Evolutionary conservation across 2,797 vertebrate species (phyloP).

Genomic region (Hydrophis major): DNA sequence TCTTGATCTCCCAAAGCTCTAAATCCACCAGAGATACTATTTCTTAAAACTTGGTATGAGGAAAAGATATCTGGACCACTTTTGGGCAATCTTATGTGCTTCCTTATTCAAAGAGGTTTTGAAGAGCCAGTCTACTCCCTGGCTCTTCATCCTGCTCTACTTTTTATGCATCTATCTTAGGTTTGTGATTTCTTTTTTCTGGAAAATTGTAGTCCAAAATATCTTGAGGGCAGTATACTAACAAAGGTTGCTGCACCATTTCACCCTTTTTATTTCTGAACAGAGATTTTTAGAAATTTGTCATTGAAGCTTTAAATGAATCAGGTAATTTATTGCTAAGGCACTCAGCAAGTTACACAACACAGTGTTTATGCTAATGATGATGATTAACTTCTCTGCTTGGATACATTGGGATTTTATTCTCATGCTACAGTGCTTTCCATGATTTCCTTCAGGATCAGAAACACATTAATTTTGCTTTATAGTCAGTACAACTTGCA

Average conservation of each 20-base stretch:
- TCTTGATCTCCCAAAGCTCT: not conserved
- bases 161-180: not conserved
- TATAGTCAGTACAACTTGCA: constrained; percentile 43
- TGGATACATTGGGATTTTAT: constrained; percentile 47
- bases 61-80: not conserved
- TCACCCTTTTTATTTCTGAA: not conserved
- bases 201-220: not conserved
- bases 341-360: constrained; percentile 59
- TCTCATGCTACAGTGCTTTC: constrained; percentile 44
- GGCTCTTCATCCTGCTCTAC: not conserved
- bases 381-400: constrained; percentile 57
- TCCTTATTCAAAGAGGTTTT: not conserved
- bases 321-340: constrained; percentile 58
- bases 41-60: not conserved
- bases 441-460: constrained; percentile 44
- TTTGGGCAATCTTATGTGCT: not conserved
- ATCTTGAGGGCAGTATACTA: not conserved
- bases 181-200: not conserved
- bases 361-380: constrained; percentile 60
- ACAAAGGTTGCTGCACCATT: not conserved
- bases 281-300: not conserved
- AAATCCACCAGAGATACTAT: not conserved
- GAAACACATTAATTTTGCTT: constrained; percentile 51
- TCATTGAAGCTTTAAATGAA: not conserved
- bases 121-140: not conserved